phyloP scores from a whole-genome alignment of 2,113 vertebrate genomes.

The Notechis scutatus region DNA sequence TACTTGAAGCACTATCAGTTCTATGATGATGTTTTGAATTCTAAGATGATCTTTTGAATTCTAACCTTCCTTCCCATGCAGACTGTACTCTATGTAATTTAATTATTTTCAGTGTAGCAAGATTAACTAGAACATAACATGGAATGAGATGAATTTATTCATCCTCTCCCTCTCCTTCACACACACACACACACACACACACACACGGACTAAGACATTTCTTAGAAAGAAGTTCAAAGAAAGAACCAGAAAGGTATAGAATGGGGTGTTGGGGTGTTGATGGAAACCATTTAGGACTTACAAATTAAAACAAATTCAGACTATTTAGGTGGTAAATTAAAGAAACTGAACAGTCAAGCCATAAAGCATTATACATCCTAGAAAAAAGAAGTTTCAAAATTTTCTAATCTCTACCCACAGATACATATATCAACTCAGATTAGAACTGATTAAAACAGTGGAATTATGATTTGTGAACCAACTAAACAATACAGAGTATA shows the following conservation, averaged over 20 bases:
- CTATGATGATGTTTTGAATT: neutral
- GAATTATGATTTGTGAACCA: neutral
- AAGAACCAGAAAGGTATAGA: neutral
- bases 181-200: neutral
- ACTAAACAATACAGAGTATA: neutral
- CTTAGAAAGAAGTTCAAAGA: neutral
- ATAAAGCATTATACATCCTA: neutral
- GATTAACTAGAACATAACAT: neutral
- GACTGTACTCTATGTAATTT: neutral
- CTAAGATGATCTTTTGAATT: neutral
- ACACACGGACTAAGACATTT: neutral
- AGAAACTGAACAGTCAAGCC: neutral
- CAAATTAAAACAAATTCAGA: neutral
- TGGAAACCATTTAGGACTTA: neutral
- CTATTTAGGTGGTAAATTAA: neutral
- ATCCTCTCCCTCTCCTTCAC: neutral
- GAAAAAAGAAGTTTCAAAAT: neutral
- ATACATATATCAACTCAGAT: neutral
- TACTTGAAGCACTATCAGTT: neutral
- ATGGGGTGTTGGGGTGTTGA: neutral
- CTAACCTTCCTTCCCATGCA: neutral
- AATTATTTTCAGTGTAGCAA: neutral
- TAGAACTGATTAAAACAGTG: neutral
- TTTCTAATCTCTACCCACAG: neutral
- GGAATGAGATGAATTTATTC: neutral